phyloP scores from a whole-genome alignment of 2,797 vertebrate genomes.

The Scolopax rusticola region DNA sequence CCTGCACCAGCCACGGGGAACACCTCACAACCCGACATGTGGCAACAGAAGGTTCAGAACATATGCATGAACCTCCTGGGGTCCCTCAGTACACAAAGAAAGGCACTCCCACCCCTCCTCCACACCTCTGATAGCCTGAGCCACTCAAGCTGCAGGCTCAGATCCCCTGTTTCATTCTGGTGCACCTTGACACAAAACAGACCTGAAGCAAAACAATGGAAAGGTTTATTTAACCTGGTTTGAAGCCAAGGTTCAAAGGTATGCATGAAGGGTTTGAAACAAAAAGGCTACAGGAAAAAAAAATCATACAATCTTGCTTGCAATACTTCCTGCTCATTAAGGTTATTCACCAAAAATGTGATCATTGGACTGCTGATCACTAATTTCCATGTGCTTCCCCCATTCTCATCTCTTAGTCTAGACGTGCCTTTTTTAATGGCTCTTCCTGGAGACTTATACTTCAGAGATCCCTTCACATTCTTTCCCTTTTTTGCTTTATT shows the following conservation, averaged over 20 bases:
- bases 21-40: background rate
- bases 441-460: background rate
- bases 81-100: background rate
- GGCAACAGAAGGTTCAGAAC: background rate
- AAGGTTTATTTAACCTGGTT: constrained; percentile 20
- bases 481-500: background rate
- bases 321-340: background rate
- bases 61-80: background rate
- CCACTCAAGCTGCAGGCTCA: background rate
- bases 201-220: background rate
- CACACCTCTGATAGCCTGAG: background rate
- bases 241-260: constrained; percentile 22
- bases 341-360: accelerated
- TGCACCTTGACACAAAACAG: background rate
- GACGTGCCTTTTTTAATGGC: background rate
- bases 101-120: background rate
- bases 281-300: background rate
- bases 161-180: background rate
- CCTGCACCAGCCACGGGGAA: background rate
- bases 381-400: background rate
- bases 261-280: background rate
- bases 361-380: background rate
- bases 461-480: background rate
- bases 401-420: background rate
- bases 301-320: background rate